These are phyloP conservation scores for Amiota mariae DNA, from an alignment of 2,888 invertebrate species.

Conservation along the genomic window DNA sequence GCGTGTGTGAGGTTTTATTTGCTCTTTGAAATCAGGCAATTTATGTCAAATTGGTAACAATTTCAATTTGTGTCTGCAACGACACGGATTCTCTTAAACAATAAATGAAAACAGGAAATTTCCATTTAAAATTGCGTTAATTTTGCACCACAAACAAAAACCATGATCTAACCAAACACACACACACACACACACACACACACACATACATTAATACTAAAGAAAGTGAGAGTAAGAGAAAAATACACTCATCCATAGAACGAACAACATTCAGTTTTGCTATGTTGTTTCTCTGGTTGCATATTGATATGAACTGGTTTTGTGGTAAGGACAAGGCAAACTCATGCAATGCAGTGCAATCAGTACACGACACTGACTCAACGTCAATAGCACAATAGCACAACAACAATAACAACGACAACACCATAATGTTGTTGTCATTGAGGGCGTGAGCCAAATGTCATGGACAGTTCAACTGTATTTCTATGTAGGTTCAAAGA, in stretches of 20 bases:
- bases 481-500: too few species aligned
- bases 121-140: conserved; percentile 45
- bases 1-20: too few species aligned
- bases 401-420: not conserved
- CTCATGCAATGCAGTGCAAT: too few species aligned
- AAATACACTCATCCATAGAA: not conserved
- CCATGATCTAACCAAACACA: conserved; percentile 1
- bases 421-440: not conserved
- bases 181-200: conserved; percentile 2
- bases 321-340: not conserved
- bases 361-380: too few species aligned
- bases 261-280: not conserved
- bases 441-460: not conserved
- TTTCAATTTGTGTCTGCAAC: not conserved
- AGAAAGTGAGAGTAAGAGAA: not conserved
- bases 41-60: conserved; percentile 4
- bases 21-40: not conserved
- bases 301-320: not conserved
- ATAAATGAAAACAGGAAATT: conserved; percentile 45
- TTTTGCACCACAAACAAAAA: conserved; percentile 34
- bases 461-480: not conserved
- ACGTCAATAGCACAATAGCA: too few species aligned
- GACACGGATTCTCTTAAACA: conserved; percentile 29
- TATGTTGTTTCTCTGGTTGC: not conserved
- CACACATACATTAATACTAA: too few species aligned